A percentile compares a stretch with the other conserved stretches of the same genome.
Evolutionary conservation across 2,797 vertebrate genomes (phyloP).

Genomic region (Alouatta caraya): DNA sequence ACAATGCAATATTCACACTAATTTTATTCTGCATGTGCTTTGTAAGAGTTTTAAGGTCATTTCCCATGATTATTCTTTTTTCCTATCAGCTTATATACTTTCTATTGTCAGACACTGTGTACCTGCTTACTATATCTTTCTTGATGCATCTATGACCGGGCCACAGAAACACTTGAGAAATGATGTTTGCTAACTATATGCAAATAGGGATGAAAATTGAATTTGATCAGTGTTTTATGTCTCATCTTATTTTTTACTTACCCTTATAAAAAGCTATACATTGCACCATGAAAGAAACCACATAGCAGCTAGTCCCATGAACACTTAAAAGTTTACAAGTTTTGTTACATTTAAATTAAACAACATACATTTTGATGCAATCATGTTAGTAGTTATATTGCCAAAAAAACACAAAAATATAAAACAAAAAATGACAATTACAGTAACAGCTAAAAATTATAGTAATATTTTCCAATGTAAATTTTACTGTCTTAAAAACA

Average conservation of each 20-base stretch:
- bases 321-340: not conserved
- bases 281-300: not conserved
- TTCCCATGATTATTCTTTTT: not conserved
- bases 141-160: not conserved
- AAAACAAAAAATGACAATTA: not conserved
- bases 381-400: not conserved
- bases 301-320: not conserved
- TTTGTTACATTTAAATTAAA: conserved; percentile 12
- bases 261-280: not conserved
- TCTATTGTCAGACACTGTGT: not conserved
- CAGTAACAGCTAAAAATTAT: not conserved
- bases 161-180: not conserved
- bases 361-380: not conserved
- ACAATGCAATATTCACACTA: not conserved
- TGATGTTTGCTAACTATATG: not conserved
- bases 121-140: not conserved
- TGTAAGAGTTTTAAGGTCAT: not conserved
- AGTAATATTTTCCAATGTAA: not conserved
- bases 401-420: not conserved
- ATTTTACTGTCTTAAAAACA: not conserved
- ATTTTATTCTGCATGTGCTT: not conserved
- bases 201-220: not conserved
- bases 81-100: not conserved
- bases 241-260: not conserved
- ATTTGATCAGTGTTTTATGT: not conserved